A percentile compares a stretch with the other conserved stretches of the same genome.
These are phyloP conservation scores for Drosophila chauvacae DNA, from an alignment of 1,140 invertebrate genomes.

Conservation along the genomic window DNA sequence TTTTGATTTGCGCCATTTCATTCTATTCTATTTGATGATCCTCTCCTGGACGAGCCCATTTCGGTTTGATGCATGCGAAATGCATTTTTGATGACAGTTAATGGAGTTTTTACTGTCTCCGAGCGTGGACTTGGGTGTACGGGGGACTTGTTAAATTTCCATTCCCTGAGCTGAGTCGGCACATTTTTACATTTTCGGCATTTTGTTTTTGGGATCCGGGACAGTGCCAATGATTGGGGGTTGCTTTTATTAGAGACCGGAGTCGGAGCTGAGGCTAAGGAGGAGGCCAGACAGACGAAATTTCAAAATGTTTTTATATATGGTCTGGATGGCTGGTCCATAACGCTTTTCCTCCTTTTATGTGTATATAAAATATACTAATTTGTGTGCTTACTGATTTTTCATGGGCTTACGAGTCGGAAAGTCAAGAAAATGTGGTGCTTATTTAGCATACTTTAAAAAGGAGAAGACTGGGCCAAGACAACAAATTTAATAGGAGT, in stretches of 20 bases:
- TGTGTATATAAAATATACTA: conserved; percentile 47
- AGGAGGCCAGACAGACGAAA: conserved; percentile 42
- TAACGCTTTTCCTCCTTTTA: conserved; percentile 33
- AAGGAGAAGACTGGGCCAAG: no score
- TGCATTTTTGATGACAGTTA: conserved; percentile 83
- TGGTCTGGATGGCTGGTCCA: conserved; percentile 41
- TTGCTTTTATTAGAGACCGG: conserved; percentile 45
- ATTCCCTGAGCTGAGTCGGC: conserved; percentile 58
- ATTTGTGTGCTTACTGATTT: conserved; percentile 28
- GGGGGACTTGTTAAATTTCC: conserved; percentile 35
- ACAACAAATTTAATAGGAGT: neutral
- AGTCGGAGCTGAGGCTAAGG: neutral
- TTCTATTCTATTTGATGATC: conserved; percentile 77
- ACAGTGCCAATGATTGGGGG: conserved; percentile 62
- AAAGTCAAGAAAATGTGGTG: neutral
- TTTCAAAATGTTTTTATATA: conserved; percentile 47
- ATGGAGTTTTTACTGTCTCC: conserved; percentile 80
- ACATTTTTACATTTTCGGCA: conserved; percentile 59
- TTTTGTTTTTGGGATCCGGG: conserved; percentile 23
- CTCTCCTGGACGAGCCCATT: conserved; percentile 5
- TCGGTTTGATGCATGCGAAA: conserved; percentile 71
- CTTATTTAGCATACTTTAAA: conserved; percentile 7
- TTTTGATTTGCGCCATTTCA: conserved; percentile 79
- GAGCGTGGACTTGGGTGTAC: conserved; percentile 44
- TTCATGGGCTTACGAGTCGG: conserved; percentile 1